Evolutionary conservation across 2,797 vertebrate genomes (phyloP).

Genomic region (Mallotus villosus): DNA sequence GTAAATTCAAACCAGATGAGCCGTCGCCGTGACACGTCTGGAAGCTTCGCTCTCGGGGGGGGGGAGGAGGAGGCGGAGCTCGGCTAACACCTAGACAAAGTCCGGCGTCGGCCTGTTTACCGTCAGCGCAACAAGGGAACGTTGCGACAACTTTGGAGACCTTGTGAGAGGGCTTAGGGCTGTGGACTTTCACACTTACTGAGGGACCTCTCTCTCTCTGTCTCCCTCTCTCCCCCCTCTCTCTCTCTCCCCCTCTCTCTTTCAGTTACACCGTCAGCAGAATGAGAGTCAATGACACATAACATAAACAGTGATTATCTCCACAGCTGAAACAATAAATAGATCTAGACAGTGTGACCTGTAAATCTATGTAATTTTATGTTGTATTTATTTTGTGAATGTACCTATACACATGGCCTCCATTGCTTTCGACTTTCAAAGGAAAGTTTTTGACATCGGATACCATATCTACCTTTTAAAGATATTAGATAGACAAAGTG

Average conservation of each 20-base stretch:
- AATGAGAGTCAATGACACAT: constrained; percentile 20
- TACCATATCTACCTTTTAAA: no score
- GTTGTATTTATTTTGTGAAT: no score
- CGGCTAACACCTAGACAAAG: neutral
- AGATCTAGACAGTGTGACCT: no score
- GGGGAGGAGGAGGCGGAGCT: constrained; percentile 30
- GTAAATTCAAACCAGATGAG: constrained; percentile 64
- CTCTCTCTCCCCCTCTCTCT: neutral
- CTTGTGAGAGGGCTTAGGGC: constrained; percentile 58
- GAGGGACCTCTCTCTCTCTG: constrained; percentile 37
- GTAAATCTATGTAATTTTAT: no score
- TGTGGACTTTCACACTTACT: constrained; percentile 64
- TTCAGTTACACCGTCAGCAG: constrained; percentile 45
- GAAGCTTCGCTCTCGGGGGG: constrained; percentile 41
- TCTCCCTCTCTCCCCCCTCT: no score
- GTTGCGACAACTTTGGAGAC: constrained; percentile 60
- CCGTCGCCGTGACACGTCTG: constrained; percentile 50
- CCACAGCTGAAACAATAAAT: neutral
- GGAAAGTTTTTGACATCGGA: no score
- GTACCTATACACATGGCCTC: no score
- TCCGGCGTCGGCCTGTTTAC: constrained; percentile 51
- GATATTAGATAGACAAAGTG: no score
- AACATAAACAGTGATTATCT: neutral
- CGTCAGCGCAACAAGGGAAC: constrained; percentile 19
- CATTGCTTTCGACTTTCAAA: no score